Evolutionary conservation across 2,888 invertebrate genomes (phyloP).

Genomic region (Argyresthia albistria): DNA sequence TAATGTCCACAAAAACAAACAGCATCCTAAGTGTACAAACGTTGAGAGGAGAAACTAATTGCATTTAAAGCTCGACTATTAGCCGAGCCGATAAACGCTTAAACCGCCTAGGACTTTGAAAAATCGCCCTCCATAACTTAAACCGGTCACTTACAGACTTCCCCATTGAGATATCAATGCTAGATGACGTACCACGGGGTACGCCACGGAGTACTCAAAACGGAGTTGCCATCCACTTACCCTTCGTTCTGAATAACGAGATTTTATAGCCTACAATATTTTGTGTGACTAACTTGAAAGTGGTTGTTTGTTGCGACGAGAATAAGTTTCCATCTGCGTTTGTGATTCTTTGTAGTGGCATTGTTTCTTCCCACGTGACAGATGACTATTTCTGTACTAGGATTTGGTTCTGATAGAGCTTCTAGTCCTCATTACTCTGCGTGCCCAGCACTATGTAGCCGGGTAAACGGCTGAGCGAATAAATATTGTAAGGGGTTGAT

Average conservation of each 20-base stretch:
- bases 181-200: conserved; percentile 37
- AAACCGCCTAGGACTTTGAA: conserved; percentile 45
- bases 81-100: conserved; percentile 42
- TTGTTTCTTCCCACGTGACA: too few species aligned
- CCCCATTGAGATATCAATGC: conserved; percentile 70
- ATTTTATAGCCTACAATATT: too few species aligned
- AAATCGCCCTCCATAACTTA: conserved; percentile 61
- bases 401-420: too few species aligned
- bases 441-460: conserved; percentile 38
- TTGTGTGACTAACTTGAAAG: too few species aligned
- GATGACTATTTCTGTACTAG: too few species aligned
- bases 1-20: conserved; percentile 3
- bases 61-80: conserved; percentile 53
- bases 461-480: conserved; percentile 48
- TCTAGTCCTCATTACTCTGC: not conserved
- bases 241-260: too few species aligned
- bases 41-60: conserved; percentile 39
- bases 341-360: too few species aligned
- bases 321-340: too few species aligned
- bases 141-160: conserved; percentile 65
- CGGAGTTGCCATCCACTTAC: too few species aligned
- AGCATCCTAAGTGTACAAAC: conserved; percentile 11
- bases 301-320: too few species aligned
- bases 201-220: too few species aligned
- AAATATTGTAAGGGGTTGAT: conserved; percentile 70